These are phyloP conservation scores for Chromobotia macracanthus DNA, from an alignment of 2,797 vertebrate genomes.

Conservation along the genomic window DNA sequence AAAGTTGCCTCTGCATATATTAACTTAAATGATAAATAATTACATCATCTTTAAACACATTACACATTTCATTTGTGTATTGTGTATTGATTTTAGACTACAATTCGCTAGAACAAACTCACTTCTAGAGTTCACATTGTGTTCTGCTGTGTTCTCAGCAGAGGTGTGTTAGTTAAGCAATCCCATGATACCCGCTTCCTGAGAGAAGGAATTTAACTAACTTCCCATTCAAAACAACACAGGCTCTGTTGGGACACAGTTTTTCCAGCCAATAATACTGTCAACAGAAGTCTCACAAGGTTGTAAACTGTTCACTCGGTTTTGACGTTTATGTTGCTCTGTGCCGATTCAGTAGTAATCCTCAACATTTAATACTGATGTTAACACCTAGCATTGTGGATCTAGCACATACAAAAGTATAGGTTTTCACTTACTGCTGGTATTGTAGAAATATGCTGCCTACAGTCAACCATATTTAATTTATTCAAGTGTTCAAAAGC, in stretches of 20 bases:
- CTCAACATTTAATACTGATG: not conserved
- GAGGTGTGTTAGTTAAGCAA: not conserved
- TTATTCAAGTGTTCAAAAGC: not conserved
- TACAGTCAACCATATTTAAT: not conserved
- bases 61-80: no score
- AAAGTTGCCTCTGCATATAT: no score
- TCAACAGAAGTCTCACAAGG: not conserved
- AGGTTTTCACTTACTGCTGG: no score
- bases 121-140: not conserved
- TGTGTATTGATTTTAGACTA: no score
- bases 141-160: not conserved
- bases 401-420: not conserved
- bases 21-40: no score
- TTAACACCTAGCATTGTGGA: not conserved
- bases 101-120: not conserved
- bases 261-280: slow-evolving; percentile 16
- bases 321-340: not conserved
- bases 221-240: slow-evolving; percentile 30
- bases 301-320: not conserved
- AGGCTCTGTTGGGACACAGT: slow-evolving; percentile 9
- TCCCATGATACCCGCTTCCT: slow-evolving; percentile 16
- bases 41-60: no score
- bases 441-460: not conserved
- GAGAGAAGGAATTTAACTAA: slow-evolving; percentile 7
- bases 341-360: not conserved